phyloP scores from a whole-genome alignment of 2,113 vertebrate genomes.

The Amazona vittata region DNA sequence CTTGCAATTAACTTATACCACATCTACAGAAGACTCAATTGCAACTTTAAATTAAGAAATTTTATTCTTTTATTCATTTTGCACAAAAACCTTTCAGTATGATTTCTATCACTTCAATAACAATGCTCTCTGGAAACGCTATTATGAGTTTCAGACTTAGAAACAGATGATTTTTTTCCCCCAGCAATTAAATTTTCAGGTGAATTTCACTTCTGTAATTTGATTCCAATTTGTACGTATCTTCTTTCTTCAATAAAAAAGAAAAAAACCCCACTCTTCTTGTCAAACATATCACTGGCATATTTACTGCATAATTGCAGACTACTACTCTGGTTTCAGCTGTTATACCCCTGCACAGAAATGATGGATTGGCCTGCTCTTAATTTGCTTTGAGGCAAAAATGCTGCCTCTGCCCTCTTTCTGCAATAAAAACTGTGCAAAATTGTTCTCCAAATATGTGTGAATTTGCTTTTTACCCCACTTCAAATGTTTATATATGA shows the following conservation, averaged over 20 bases:
- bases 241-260: background rate
- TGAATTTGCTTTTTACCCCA: background rate
- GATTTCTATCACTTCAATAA: background rate
- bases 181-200: background rate
- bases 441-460: background rate
- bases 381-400: conserved; percentile 41
- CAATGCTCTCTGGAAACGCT: background rate
- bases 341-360: conserved; percentile 11
- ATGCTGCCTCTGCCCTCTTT: background rate
- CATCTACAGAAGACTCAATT: background rate
- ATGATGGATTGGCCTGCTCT: conserved; percentile 26
- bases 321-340: conserved; percentile 28
- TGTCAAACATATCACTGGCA: conserved; percentile 27
- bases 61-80: background rate
- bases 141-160: background rate
- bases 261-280: background rate
- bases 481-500: background rate
- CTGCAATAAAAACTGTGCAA: background rate
- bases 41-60: background rate
- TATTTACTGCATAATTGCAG: conserved; percentile 62
- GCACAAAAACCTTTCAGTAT: background rate
- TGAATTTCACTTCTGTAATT: conserved; percentile 21
- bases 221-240: background rate
- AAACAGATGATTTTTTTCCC: background rate
- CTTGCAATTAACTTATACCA: background rate